These are phyloP conservation scores for Psophia crepitans DNA, from an alignment of 2,113 vertebrate genomes.

Conservation along the genomic window DNA sequence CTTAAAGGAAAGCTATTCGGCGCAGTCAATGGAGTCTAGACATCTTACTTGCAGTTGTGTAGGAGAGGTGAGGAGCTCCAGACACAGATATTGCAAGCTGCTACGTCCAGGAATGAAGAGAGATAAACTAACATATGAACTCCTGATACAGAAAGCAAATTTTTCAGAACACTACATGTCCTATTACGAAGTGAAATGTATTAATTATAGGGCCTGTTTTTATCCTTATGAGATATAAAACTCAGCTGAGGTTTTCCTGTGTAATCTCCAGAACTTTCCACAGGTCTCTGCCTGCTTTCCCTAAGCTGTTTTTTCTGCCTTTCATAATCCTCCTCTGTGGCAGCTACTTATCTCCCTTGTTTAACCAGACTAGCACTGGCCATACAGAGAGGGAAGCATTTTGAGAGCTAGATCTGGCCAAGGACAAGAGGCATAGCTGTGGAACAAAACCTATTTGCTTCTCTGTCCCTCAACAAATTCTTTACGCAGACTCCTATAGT, in stretches of 20 bases:
- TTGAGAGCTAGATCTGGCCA: not conserved
- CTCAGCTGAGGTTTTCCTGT: not conserved
- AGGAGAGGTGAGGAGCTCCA: not conserved
- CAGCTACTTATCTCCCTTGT: not conserved
- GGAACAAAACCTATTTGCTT: not conserved
- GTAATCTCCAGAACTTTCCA: not conserved
- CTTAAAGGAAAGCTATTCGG: not conserved
- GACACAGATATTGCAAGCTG: too few species aligned
- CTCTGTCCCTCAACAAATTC: not conserved
- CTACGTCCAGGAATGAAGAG: not conserved
- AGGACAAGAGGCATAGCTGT: not conserved
- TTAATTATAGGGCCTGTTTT: not conserved
- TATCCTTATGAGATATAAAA: not conserved
- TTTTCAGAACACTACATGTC: not conserved
- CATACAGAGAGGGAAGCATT: not conserved
- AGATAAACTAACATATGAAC: accelerated
- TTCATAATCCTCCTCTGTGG: not conserved
- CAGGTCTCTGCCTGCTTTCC: not conserved
- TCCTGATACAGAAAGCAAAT: not conserved
- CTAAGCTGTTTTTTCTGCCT: accelerated
- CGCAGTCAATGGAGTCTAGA: not conserved
- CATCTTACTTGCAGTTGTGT: not conserved
- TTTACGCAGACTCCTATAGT: not conserved
- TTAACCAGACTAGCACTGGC: not conserved
- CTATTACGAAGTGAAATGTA: not conserved